These are phyloP conservation scores for Fukomys damarensis DNA, from an alignment of 2,113 vertebrate species.

Conservation along the genomic window DNA sequence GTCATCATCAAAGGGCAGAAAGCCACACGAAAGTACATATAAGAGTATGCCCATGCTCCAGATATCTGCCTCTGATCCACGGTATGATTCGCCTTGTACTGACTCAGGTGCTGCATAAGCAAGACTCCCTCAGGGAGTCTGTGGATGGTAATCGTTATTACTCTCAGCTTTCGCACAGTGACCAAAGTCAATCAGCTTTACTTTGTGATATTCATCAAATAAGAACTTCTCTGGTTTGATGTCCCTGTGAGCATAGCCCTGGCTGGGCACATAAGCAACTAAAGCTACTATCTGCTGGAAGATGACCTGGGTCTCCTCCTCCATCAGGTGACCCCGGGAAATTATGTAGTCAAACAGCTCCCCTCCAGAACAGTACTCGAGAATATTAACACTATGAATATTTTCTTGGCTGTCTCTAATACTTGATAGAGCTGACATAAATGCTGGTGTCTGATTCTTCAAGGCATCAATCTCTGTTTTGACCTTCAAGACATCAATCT, in stretches of 20 bases:
- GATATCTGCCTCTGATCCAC: conserved; percentile 98
- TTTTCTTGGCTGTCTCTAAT: too few relatives aligned
- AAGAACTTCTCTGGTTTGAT: conserved; percentile 98
- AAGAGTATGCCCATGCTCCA: too few relatives aligned
- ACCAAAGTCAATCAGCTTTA: too few relatives aligned
- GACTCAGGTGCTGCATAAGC: conserved; percentile 97
- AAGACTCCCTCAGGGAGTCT: conserved; percentile 96
- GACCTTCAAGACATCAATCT: too few relatives aligned
- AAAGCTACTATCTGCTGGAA: conserved; percentile 97
- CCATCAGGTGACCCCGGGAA: conserved; percentile 93
- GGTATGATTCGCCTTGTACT: conserved; percentile 96
- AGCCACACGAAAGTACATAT: too few relatives aligned
- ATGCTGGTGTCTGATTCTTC: too few relatives aligned
- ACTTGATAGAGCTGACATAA: too few relatives aligned
- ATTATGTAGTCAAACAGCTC: conserved; percentile 98
- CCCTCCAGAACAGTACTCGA: conserved; percentile 98
- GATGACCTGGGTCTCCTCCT: conserved; percentile 94
- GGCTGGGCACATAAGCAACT: conserved; percentile 94
- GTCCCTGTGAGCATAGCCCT: conserved; percentile 96
- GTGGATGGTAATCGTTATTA: conserved; percentile 92
- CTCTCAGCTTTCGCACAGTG: too few relatives aligned
- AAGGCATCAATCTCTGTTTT: too few relatives aligned
- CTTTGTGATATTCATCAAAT: too few relatives aligned
- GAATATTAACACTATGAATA: too few relatives aligned
- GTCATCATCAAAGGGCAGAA: too few relatives aligned